Evolutionary conservation across 2,888 invertebrate species (phyloP), one percentile per base, ranked within the genome.

Genomic region (Helleia helle): DNA sequence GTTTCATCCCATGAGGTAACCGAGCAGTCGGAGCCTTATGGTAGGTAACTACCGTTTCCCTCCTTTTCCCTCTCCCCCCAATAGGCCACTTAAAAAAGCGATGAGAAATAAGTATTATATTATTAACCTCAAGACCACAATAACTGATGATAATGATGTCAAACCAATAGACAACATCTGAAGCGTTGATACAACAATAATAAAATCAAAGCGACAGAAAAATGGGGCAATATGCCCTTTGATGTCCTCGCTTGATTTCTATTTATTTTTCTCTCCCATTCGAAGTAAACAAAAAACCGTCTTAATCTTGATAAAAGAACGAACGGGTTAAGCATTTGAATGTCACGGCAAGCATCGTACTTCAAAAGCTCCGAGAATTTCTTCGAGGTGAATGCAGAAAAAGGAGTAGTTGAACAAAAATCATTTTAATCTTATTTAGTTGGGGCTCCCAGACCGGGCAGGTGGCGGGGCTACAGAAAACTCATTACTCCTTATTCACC

Each of bases 401-500:
- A 46, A 55, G 46, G 55, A 53, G 52, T 48, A 59, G 58, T 52
- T 54, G 55, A 65, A 67, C 66, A 70, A 69, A 71, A 71, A 68
- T 65, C 57, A 67, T 71, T 73, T 73, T 77, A 77, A 77, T 77
- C 74, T 74, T 74, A 65, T 77, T 79, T 74, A 73, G 77, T 61
- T 58, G 58, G 65, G 71, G 68, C 66, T 66, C 47, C 60, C 59
- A 63, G 58, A 60, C 62, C 61, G 68, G 73, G 76, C 77, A 80
- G 79, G 79, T 77, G 69, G 64, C 61, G 60, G 59, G 63, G 68
- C 63, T 64, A 76, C 76, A 79, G 80, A 81, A 81, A 81, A 76
- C 76, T 81, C 81, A 77, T 81, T 80, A 77, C 74, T 80, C 70
- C 76, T 80, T 71, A 77, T 79, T 77, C 75, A 71, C 60, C 56